Evolutionary conservation across 2,797 vertebrate species (phyloP), one percentile per base, ranked within the genome.

Genomic region (Hirundo rustica): DNA sequence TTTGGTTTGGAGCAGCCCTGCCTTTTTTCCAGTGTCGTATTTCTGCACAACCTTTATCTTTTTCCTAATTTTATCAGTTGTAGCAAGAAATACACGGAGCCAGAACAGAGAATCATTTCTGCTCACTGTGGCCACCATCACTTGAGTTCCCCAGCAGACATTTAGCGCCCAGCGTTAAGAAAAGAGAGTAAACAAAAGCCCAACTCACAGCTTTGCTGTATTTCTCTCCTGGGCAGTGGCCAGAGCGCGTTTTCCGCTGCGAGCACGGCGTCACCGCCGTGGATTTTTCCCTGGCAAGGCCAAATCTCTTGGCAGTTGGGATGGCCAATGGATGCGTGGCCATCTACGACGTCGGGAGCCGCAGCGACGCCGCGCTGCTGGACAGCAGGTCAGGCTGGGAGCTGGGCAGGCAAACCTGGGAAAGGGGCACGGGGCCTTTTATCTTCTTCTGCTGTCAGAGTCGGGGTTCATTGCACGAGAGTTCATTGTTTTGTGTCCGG

Each of bases 281-380:
- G 97, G 99, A 99, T 93, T 99, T 99, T 78, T 99, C 99, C 3
- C 60, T 57, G 47, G 96, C 25, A 8, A 94, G 94, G 34, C 98
- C 98, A 1, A 95, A 97, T 30, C 98, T 98, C 53, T 62, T 99
- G 83, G 99, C 99, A 5, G 98, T 99, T 22, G 99, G 99, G 19
- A 97, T 96, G 97, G 92, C 97, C 40, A 92, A 97, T 2, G 99
- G 99, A 8, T 97, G 54, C 3, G 91, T 99, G 5, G 95, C 97
- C 3, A 55, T 98, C 91, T 99, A 98, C 55, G 97, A 98, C 0
- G 96, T 99, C 6, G 97, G 95, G 67, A 97, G 66, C 71, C 67
- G 57, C 29, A 70, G 77, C 2, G 67, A 54, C 13, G 3, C 87
- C 0, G 88, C 75, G 0, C 80, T 98, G 64, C 67, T 98, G 88